Evolutionary conservation across 2,888 invertebrate genomes (phyloP).

Genomic region (Mimumesa dahlbomi): DNA sequence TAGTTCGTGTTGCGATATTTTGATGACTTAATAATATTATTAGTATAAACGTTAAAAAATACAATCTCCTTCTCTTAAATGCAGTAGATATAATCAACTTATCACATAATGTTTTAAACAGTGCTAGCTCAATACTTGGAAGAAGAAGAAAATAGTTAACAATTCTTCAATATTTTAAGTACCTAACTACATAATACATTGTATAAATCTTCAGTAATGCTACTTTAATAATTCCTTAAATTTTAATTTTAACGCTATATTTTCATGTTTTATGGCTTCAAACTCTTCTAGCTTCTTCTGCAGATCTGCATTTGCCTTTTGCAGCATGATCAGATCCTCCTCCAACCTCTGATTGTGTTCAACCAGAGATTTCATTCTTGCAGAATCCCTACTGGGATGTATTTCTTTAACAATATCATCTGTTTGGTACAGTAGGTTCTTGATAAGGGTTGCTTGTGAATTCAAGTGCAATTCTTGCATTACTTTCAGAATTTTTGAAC

Average conservation of each 20-base stretch:
- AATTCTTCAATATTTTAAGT: too few relatives aligned
- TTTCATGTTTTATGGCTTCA: slow-evolving; percentile 71
- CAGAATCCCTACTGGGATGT: slow-evolving; percentile 59
- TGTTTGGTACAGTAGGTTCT: slow-evolving; percentile 69
- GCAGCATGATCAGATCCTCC: slow-evolving; percentile 67
- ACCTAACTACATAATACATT: neutral
- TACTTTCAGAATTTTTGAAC: slow-evolving; percentile 68
- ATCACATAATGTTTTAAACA: neutral
- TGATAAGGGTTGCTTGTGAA: slow-evolving; percentile 73
- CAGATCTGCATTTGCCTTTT: slow-evolving; percentile 67
- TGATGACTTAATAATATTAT: too few relatives aligned
- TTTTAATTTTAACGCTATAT: slow-evolving; percentile 69
- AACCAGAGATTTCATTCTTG: slow-evolving; percentile 58
- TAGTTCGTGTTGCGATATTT: too few relatives aligned
- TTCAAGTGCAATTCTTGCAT: slow-evolving; percentile 73
- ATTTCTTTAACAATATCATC: slow-evolving; percentile 71
- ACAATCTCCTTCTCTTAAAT: neutral
- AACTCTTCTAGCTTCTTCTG: slow-evolving; percentile 67
- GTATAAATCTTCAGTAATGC: too few relatives aligned
- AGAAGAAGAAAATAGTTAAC: too few relatives aligned
- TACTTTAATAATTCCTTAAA: slow-evolving; percentile 64
- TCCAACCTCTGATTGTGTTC: slow-evolving; percentile 71
- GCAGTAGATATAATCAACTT: neutral
- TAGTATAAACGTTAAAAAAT: neutral
- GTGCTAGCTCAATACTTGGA: neutral